Base-by-base conservation (phyloP, 2,888 invertebrate species). In the Drosophila tripunctata region DNA sequence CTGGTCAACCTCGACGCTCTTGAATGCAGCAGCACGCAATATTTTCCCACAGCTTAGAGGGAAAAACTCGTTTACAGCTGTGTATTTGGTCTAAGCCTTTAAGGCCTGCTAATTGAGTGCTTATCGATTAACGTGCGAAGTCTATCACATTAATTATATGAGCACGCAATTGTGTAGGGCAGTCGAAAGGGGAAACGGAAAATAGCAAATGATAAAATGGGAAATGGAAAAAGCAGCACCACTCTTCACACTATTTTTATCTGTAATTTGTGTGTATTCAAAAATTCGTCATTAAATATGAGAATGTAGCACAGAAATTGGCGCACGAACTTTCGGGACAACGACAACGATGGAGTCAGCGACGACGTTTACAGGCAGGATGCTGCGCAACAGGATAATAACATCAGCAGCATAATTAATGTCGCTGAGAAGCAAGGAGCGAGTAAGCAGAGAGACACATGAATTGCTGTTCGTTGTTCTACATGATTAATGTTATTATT, bases 31-130 rank as follows among this genome's bases (percentile, higher is more conserved):
- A 44, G 31, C 65, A 84, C 87, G 84, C 84, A 61, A 75, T 66
- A 75, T 67, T 54, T 61, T 35, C 7, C 22, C 8, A 30, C 24
- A 58, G 57, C 52, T 41, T 35, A 54, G 55, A 31, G 27, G 19
- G 12, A 8, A 15, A 48, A 33, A 54, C 43, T 35, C 43, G n/a
- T 35, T 43, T 22, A 54, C 8, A 55, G 44, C 54, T 30, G 43
- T 45, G 40, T 19, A 24, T 10, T 41, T 33, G 8, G 19, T 7
- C 24, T 80, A 87, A 87, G 82, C 79, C 79, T 87, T 85, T 85
- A 85, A 87, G 82, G 63, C 87, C 85, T 69, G 82, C 82, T 79
- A 79, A 87, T 87, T 85, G 85, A 85, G 78, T 69, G 69, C 78
- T 74, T 87, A 87, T 79, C 79, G 79, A 79, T 79, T 79, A 69